Evolutionary conservation across 2,797 vertebrate genomes (phyloP).

Genomic region (Lerista edwardsae): DNA sequence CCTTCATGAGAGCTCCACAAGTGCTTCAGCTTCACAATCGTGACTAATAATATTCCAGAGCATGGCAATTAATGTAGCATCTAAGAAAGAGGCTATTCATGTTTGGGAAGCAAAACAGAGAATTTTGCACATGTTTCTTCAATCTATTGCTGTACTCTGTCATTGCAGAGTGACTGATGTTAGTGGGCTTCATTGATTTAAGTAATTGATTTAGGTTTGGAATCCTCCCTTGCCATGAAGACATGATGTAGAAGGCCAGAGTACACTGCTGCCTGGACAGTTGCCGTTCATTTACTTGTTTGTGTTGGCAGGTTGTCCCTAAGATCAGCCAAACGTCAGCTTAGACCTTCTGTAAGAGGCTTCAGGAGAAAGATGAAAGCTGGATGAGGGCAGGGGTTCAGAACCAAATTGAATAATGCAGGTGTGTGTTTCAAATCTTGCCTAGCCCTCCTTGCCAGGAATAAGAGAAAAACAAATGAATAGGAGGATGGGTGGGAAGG

Average conservation of each 20-base stretch:
- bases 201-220: background rate
- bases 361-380: background rate
- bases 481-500: background rate
- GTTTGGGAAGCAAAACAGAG: too few species aligned
- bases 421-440: background rate
- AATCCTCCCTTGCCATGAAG: background rate
- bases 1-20: background rate
- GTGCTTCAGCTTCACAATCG: slow-evolving; percentile 17
- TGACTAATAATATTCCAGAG: background rate
- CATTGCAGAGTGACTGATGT: background rate
- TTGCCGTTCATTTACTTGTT: background rate
- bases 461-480: background rate
- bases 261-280: too few species aligned
- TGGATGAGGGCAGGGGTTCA: background rate
- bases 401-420: background rate
- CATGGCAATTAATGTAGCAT: background rate
- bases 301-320: background rate
- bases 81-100: background rate
- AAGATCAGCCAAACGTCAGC: background rate
- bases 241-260: background rate
- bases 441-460: background rate
- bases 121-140: background rate
- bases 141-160: background rate
- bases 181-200: background rate
- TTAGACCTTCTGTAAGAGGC: too few species aligned